phyloP scores from a whole-genome alignment of 2,888 invertebrate species.

The Allacma fusca region DNA sequence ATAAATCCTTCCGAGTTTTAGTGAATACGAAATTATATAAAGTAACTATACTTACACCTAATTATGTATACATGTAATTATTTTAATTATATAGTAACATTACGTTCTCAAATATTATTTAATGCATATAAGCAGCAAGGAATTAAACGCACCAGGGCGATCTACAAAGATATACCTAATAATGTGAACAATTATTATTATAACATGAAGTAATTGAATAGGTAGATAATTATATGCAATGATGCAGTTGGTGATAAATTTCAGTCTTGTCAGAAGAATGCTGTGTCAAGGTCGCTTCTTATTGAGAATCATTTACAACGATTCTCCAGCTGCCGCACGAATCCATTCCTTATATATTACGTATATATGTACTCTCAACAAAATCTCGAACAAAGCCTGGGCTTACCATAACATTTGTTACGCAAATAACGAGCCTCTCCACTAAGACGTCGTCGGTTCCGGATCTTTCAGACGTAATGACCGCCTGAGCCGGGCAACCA shows the following conservation, averaged over 20 bases:
- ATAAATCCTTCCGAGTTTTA: too few relatives aligned
- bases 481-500: conserved; percentile 53
- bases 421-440: not conserved
- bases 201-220: conserved; percentile 2
- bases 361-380: not conserved
- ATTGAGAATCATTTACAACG: not conserved
- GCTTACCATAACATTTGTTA: not conserved
- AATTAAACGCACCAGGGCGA: too few relatives aligned
- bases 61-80: too few relatives aligned
- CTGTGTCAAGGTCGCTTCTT: conserved; percentile 44
- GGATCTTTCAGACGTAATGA: conserved; percentile 58
- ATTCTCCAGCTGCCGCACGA: not conserved
- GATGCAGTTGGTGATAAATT: conserved; percentile 20
- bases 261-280: conserved; percentile 47
- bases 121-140: not conserved
- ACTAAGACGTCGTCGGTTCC: conserved; percentile 46
- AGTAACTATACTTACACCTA: too few relatives aligned
- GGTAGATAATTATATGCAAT: conserved; percentile 27
- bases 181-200: not conserved
- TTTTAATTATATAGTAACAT: too few relatives aligned
- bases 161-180: not conserved
- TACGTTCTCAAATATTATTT: too few relatives aligned
- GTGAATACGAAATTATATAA: too few relatives aligned
- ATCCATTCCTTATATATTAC: not conserved
- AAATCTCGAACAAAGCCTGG: conserved; percentile 5